Evolutionary conservation across 2,797 vertebrate species (phyloP), one percentile per base, ranked within the genome.

Genomic region (Catamblyrhynchus diadema): DNA sequence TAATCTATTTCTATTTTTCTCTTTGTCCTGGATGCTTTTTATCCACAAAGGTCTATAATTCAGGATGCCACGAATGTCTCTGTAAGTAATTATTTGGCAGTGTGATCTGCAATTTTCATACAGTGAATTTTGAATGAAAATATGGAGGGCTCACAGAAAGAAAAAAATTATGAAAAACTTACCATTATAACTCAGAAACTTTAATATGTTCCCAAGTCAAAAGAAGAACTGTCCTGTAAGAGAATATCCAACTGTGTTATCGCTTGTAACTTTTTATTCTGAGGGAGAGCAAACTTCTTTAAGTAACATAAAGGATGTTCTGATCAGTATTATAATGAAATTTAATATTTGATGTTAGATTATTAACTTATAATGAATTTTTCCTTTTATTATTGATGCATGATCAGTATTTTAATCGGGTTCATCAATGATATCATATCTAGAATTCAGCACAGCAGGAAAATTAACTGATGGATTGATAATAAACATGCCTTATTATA

Each of bases 311-410:
- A 90, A 97, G 15, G 33, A 97, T 96, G 84, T 96, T 95, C 96
- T 86, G 64, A 96, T 96, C 93, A 94, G 86, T 97, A 94, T 73
- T 86, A 88, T 97, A 98, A 98, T 97, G 97, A 97, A 97, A 97
- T 98, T 98, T 98, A 98, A 98, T 98, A 98, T 98, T 98, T 98
- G 91, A 98, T 98, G 97, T 95, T 97, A 94, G 82, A 95, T 96
- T 95, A 97, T 98, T 97, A 97, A 81, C 77, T 95, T 95, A 77
- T 94, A 97, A 97, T 96, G 90, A 97, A 86, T 96, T 96, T 96
- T 72, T 96, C 61, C 32, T 94, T 97, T 97, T 96, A 96, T 97
- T 97, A 97, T 96, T 96, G 96, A 98, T 97, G 94, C 48, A 94
- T 86, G 96, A 96, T 97, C 96, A 96, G 92, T 85, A 88, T 95